Conservation (phyloP, 2,888 invertebrate species). For the Yponomeuta sedellus region DNA sequence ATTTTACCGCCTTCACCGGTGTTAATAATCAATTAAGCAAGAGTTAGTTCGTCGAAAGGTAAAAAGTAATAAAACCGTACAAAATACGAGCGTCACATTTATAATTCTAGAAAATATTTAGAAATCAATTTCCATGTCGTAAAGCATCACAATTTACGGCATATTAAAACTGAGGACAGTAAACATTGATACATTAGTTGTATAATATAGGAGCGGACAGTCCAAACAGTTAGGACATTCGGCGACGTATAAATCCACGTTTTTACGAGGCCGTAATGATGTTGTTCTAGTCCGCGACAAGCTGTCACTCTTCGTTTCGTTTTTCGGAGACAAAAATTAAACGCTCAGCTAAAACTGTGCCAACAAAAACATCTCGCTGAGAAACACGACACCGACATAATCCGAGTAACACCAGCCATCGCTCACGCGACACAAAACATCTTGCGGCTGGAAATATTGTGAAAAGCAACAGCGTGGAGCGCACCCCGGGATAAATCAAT, state of each 20-base stretch:
- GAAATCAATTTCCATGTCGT: conserved; percentile 10
- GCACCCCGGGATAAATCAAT: conserved; percentile 54
- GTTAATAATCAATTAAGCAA: conserved; percentile 3
- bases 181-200: conserved; percentile 13
- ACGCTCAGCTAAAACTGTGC: conserved; percentile 34
- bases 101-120: neutral
- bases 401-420: conserved; percentile 48
- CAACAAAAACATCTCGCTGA: conserved; percentile 54
- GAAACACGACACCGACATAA: conserved; percentile 47
- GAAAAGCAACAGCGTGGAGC: conserved; percentile 49
- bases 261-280: conserved; percentile 15
- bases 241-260: conserved; percentile 15
- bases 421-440: conserved; percentile 68
- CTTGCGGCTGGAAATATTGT: conserved; percentile 65
- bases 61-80: neutral
- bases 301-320: conserved; percentile 12
- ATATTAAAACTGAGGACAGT: conserved; percentile 12
- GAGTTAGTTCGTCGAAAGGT: neutral
- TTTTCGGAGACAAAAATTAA: conserved; percentile 29
- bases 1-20: neutral
- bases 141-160: conserved; percentile 11
- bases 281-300: conserved; percentile 16
- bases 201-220: conserved; percentile 11
- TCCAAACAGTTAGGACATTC: conserved; percentile 18
- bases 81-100: conserved; percentile 6